phyloP scores from a whole-genome alignment of 2,113 vertebrate genomes.

The Nothobranchius kuhntae region DNA sequence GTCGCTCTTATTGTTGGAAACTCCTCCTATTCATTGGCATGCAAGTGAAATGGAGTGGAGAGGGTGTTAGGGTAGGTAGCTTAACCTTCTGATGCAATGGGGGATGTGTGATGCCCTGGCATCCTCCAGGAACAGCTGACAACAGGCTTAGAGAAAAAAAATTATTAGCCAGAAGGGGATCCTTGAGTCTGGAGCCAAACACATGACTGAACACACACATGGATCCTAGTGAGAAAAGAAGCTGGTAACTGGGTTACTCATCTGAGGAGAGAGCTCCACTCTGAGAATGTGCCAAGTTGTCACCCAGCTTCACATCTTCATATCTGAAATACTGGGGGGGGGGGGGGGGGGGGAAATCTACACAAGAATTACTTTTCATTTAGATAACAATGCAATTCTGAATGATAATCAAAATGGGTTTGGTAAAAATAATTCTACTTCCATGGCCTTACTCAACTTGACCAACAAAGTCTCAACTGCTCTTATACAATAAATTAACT shows the following conservation, averaged over 20 bases:
- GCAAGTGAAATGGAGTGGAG: no score
- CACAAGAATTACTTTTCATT: no score
- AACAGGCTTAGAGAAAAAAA: conserved; percentile 50
- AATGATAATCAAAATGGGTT: no score
- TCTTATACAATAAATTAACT: no score
- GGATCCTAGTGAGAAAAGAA: conserved; percentile 22
- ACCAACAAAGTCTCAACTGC: no score
- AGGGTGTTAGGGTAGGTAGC: neutral
- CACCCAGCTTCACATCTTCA: neutral
- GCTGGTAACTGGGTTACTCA: conserved; percentile 43
- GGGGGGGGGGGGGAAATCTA: no score
- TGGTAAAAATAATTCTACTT: no score
- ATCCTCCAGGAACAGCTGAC: conserved; percentile 19
- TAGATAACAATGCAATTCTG: no score
- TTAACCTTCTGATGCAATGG: conserved; percentile 1
- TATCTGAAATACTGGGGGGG: no score
- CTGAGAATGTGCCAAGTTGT: neutral
- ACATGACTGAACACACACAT: conserved; percentile 62
- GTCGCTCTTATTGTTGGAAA: neutral
- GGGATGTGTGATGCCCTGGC: conserved; percentile 9
- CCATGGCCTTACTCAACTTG: no score
- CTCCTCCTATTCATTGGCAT: neutral
- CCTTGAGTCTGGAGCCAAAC: conserved; percentile 30
- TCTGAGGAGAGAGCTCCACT: neutral
- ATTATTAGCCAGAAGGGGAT: conserved; percentile 46